These are phyloP conservation scores for Cygnus atratus DNA, from an alignment of 2,113 vertebrate genomes.

Conservation along the genomic window DNA sequence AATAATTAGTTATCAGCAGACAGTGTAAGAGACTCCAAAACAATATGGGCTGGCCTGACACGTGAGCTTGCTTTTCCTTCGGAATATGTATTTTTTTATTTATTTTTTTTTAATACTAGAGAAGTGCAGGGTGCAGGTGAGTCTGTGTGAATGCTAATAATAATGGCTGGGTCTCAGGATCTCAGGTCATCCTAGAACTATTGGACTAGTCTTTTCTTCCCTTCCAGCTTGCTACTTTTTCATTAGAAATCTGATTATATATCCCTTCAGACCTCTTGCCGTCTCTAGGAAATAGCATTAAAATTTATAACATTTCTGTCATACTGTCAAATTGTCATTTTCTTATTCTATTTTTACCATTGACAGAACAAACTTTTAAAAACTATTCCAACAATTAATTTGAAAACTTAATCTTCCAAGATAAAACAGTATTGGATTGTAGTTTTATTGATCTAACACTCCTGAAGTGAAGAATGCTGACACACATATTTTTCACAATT, in stretches of 20 bases:
- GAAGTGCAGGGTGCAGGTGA: background rate
- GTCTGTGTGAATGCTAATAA: background rate
- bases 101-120: background rate
- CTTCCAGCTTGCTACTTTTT: background rate
- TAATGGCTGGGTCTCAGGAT: background rate
- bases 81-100: background rate
- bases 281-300: background rate
- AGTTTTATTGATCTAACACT: background rate
- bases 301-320: background rate
- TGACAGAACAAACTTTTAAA: background rate
- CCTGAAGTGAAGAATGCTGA: background rate
- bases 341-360: background rate
- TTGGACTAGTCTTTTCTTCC: background rate
- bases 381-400: background rate
- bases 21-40: background rate
- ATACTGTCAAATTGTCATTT: slow-evolving; percentile 11
- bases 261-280: background rate
- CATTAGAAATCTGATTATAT: background rate
- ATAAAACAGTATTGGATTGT: background rate
- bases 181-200: rapidly evolving
- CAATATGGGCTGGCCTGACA: background rate
- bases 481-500: background rate
- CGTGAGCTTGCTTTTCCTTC: background rate
- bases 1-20: background rate
- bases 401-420: background rate